These are phyloP conservation scores for Psephotus haematonotus DNA, from an alignment of 2,113 vertebrate genomes.

Conservation along the genomic window DNA sequence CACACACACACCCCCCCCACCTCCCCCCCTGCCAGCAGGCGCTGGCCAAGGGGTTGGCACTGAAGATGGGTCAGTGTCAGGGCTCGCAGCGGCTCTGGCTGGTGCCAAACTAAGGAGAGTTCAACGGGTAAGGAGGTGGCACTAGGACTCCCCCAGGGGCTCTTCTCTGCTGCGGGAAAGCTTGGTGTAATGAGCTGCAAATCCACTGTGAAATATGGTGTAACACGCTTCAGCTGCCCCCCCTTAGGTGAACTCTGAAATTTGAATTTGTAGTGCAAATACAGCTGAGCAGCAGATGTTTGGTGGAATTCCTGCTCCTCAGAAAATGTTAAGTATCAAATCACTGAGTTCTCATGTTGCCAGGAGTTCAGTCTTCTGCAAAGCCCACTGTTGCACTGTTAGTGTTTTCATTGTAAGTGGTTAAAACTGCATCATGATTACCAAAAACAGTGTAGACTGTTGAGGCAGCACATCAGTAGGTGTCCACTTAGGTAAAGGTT, in stretches of 20 bases:
- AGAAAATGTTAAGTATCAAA: not conserved
- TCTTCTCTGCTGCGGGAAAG: not conserved
- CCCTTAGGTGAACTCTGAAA: not conserved
- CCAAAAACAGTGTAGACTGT: not conserved
- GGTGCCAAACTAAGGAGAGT: constrained; percentile 97
- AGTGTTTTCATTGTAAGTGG: not conserved
- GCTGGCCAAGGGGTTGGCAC: constrained; percentile 75
- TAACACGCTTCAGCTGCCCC: not conserved
- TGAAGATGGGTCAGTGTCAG: constrained; percentile 85
- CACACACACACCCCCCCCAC: constrained; percentile 84
- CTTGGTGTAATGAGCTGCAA: not conserved
- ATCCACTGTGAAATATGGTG: not conserved
- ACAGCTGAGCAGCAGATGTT: not conserved
- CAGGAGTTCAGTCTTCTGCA: not conserved
- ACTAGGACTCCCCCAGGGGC: fast-evolving
- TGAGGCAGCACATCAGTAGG: not conserved
- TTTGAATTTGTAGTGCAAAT: not conserved
- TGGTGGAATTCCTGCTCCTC: not conserved
- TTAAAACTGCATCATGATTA: not conserved
- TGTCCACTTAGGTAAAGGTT: not conserved
- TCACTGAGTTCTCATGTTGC: not conserved
- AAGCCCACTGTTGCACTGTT: not conserved
- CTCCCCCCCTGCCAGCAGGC: constrained; percentile 85
- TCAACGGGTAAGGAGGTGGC: constrained; percentile 83
- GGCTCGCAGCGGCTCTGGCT: constrained; percentile 93